phyloP scores from a whole-genome alignment of 2,797 vertebrate genomes.

The Octomys mimax region DNA sequence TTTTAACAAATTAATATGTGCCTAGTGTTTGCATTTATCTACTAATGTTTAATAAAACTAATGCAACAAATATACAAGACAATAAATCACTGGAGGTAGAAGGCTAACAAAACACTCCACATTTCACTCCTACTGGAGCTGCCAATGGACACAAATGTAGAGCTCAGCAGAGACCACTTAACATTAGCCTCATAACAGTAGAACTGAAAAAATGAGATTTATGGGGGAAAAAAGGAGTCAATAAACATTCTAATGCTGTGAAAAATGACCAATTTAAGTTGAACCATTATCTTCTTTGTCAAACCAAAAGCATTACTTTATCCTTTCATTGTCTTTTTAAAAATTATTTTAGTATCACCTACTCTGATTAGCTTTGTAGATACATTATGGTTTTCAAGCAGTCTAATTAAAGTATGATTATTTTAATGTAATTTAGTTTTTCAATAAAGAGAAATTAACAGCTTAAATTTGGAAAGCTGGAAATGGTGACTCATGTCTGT shows the following conservation, averaged over 20 bases:
- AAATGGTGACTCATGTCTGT: neutral
- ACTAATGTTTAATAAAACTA: neutral
- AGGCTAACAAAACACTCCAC: neutral
- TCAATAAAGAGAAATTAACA: conserved; percentile 8
- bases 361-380: neutral
- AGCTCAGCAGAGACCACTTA: neutral
- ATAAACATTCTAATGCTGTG: neutral
- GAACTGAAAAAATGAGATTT: neutral
- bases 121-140: neutral
- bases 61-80: neutral
- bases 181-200: neutral
- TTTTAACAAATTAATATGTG: neutral
- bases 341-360: neutral
- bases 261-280: neutral
- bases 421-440: conserved; percentile 58
- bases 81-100: neutral
- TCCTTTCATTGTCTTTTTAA: neutral
- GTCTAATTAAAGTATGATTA: neutral
- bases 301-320: neutral
- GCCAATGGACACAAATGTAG: neutral
- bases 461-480: neutral
- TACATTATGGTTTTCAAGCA: neutral
- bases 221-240: neutral
- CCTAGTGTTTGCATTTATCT: neutral
- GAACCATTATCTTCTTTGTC: neutral